Evolutionary conservation across 2,113 vertebrate species (phyloP).

Genomic region (Nettapus auritus): DNA sequence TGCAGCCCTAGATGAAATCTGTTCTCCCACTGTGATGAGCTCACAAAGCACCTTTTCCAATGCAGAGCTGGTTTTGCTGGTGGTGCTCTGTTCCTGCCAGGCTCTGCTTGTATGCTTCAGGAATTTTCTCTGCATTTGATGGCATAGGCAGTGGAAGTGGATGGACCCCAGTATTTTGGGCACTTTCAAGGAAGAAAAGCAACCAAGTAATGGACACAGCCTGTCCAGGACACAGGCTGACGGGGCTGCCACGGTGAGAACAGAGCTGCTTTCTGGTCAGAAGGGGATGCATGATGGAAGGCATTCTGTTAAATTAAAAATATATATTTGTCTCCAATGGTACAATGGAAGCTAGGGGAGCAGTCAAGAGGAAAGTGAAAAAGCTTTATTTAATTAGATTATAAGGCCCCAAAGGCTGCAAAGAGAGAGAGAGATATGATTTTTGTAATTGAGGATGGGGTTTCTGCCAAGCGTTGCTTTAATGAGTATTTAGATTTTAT

Average conservation of each 20-base stretch:
- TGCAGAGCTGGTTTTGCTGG: accelerated
- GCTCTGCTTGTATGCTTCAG: not conserved
- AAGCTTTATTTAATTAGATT: conserved; percentile 69
- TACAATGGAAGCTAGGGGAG: conserved; percentile 28
- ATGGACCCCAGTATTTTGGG: not conserved
- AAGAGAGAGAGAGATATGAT: not conserved
- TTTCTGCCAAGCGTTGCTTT: conserved; percentile 53
- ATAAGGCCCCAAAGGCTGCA: conserved; percentile 59
- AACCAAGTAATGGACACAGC: not conserved
- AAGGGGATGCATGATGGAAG: not conserved
- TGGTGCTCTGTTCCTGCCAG: not conserved
- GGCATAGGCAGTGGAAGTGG: not conserved
- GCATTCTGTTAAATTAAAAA: conserved; percentile 52
- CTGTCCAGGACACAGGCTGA: not conserved
- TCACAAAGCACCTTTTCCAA: accelerated
- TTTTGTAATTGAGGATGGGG: conserved; percentile 62
- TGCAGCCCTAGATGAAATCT: not conserved
- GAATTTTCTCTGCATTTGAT: not conserved
- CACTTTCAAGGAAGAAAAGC: not conserved
- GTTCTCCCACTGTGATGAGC: not conserved
- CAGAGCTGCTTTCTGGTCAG: not conserved
- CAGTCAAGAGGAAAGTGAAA: conserved; percentile 30
- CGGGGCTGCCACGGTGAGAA: not conserved
- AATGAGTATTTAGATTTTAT: conserved; percentile 54
- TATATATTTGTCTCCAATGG: conserved; percentile 43